Evolutionary conservation across 1,140 invertebrate species (phyloP).

Genomic region (Physella acuta): DNA sequence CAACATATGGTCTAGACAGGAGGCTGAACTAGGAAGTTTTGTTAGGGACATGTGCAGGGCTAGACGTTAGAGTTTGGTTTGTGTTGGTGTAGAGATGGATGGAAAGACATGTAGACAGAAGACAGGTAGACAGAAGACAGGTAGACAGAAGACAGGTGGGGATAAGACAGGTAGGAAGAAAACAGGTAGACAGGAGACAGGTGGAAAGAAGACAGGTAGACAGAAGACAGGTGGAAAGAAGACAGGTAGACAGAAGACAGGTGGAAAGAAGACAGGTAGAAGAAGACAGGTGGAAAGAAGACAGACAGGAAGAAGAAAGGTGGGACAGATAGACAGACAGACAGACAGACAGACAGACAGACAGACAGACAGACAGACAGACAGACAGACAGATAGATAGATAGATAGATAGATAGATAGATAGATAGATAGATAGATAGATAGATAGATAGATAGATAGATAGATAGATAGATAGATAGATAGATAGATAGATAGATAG

Average conservation of each 20-base stretch:
- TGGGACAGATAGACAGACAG: constrained; percentile 9
- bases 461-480: constrained; percentile 13
- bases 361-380: not conserved
- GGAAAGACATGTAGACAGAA: constrained; percentile 8
- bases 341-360: not conserved
- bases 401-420: constrained; percentile 13
- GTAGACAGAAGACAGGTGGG: not conserved
- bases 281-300: not conserved
- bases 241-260: not conserved
- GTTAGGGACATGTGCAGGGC: too few relatives aligned
- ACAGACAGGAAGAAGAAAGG: not conserved
- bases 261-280: not conserved
- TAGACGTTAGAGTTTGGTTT: too few relatives aligned
- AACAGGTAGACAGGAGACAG: constrained; percentile 5
- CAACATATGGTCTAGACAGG: too few relatives aligned
- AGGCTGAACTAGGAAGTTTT: too few relatives aligned
- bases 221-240: constrained; percentile 2
- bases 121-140: not conserved
- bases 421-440: not conserved
- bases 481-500: constrained; percentile 12
- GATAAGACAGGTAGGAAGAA: constrained; percentile 20
- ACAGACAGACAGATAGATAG: constrained; percentile 3
- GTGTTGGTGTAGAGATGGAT: too few relatives aligned
- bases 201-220: constrained; percentile 9
- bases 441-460: not conserved